Evolutionary conservation across 2,888 invertebrate species (phyloP).

Genomic region (Harmothoe impar): DNA sequence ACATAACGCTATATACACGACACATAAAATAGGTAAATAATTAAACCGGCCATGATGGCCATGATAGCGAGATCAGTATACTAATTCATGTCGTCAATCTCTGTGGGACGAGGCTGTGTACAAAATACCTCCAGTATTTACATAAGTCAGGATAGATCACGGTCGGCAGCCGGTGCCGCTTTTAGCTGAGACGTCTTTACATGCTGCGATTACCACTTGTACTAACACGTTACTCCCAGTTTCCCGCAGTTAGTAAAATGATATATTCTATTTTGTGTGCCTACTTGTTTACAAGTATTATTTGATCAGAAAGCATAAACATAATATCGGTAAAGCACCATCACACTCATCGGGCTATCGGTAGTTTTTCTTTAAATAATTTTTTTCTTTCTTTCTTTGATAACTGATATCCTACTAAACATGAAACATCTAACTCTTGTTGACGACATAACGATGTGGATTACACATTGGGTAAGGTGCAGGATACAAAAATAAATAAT

Average conservation of each 20-base stretch:
- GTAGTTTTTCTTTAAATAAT: neutral
- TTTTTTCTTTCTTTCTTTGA: neutral
- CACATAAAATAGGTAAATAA: neutral
- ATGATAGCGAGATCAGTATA: neutral
- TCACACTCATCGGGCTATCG: neutral
- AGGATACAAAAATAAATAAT: constrained; percentile 5
- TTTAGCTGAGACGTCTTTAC: neutral
- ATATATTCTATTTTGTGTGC: too few relatives aligned
- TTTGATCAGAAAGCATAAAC: neutral
- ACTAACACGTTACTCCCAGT: neutral
- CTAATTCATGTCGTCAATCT: neutral
- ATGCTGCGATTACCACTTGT: neutral
- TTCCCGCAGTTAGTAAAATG: too few relatives aligned
- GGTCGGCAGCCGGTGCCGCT: neutral
- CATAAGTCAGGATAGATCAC: constrained; percentile 29
- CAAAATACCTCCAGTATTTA: constrained; percentile 25
- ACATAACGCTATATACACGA: neutral
- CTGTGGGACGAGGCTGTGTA: neutral
- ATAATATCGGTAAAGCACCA: constrained; percentile 29
- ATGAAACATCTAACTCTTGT: neutral
- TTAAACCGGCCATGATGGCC: neutral
- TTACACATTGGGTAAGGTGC: neutral
- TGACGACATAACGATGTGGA: neutral
- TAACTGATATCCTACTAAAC: neutral
- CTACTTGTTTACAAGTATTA: too few relatives aligned